Base-by-base conservation (phyloP, 2,888 invertebrate genomes). In the Drosophila mercatorum region DNA sequence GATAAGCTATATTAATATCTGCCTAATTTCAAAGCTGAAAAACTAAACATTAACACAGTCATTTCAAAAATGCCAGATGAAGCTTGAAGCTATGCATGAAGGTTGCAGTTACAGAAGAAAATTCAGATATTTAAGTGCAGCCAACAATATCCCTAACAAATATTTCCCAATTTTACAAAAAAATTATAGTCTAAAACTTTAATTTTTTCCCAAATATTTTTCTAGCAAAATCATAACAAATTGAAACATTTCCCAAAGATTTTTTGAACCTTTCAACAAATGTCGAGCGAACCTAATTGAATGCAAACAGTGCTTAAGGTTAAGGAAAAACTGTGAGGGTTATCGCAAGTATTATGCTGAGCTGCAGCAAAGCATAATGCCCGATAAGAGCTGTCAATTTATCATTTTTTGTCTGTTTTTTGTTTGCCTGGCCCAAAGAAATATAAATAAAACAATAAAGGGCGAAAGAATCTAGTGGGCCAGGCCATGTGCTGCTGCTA, bases 311-410 rank as follows among this genome's bases (percentile, higher is more conserved):
- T 59, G 59, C 59, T 75, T 31, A 47, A 61, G 22, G 46, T 31
- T 1, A 12, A 41, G 34, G 51, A 51, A 43, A 46, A 63, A 59
- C 57, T 62, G 61, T 62, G 56, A 62, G 56, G 65, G 55, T 71
- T 79, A 67, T 70, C 69, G 65, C 51, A 36, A 52, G 52, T 59
- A 55, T 68, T 52, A 56, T 51, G 28, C 36, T 46, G 38, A 49
- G 31, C 68, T 61, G 62, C 63, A 64, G 17, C 58, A 75, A 75
- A 75, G 68, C 68, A 78, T 80, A 84, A 86, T 83, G 53, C 78
- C 73, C 73, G 87, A 88, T 85, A 88, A 86, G 78, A 80, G 71
- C 88, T 86, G 88, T 86, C 87, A 83, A 88, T 85, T 86, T 81
- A 83, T 80, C 78, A 83, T 68, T 77, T 78, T 71, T 4, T 38